Evolutionary conservation across 1,140 invertebrate species (phyloP), one percentile per base, ranked within the genome.

Genomic region (Drosophila saltans): DNA sequence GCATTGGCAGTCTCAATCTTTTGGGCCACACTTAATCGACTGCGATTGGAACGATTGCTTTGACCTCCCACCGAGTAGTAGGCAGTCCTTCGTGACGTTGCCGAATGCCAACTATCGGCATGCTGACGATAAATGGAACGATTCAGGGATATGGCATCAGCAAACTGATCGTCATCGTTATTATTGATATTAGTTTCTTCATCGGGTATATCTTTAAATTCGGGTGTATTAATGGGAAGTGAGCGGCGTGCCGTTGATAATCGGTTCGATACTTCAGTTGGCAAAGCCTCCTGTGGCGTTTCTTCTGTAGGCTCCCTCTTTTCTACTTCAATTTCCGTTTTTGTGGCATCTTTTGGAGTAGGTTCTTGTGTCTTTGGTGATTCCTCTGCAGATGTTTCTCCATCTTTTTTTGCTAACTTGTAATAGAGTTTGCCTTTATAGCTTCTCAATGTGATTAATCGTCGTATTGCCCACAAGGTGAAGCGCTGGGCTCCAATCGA

Each of bases 401-500:
- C 26, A 36, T 24, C 21, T 11, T 41, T 10, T 92, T 93, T 61
- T 1, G 43, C 43, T 26, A 94, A 94, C 43, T 94, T 91, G 89
- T 96, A 96, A 72, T 94, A 95, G 0, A 96, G 93, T 72, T 94
- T 94, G 28, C 96, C 96, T 75, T 94, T 94, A 90, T 96, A 96
- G 28, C 94, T 95, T 75, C 96, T 93, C 58, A 96, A 91, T 1
- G 95, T 95, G 40, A 97, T 95, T 6, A 96, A 93, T 67, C 98
- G 94, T 10, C 96, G 96, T 30, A 99, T 91, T 58, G 97, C 96
- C 96, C 97, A 98, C 0, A 99, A 86, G 0, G 97, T 96, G 90
- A 99, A 99, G 57, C 98, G 94, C 66, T 97, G 96, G 24, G 96
- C 96, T 9, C 98, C 98, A 66, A 99, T 95, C 0, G 95, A 95